These are phyloP conservation scores for Toxonevra muliebris DNA, from an alignment of 2,888 invertebrate species.

Conservation along the genomic window DNA sequence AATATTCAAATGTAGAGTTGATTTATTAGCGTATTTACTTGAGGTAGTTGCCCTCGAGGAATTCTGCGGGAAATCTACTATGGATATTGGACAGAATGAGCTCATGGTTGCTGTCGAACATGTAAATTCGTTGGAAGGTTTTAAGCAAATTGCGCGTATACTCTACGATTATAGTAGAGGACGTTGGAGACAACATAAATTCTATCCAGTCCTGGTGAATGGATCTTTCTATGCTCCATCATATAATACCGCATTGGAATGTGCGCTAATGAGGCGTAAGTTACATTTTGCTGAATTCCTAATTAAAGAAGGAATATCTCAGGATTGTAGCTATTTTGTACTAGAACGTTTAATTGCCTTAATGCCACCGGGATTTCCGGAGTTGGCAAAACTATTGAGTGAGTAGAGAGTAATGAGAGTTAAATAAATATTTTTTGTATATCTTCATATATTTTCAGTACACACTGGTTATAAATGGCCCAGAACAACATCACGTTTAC, in stretches of 20 bases:
- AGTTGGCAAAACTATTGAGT: constrained; percentile 57
- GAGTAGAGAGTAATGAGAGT: constrained; percentile 32
- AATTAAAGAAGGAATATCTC: constrained; percentile 59
- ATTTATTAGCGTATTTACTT: constrained; percentile 70
- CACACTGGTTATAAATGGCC: constrained; percentile 57
- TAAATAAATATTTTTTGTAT: neutral
- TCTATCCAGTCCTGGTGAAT: constrained; percentile 1
- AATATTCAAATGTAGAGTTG: constrained; percentile 72
- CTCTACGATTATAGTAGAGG: constrained; percentile 66
- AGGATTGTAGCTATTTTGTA: constrained; percentile 53
- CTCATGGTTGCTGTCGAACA: constrained; percentile 58
- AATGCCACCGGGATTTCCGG: constrained; percentile 43
- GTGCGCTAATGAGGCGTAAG: constrained; percentile 66
- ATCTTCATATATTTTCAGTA: constrained; percentile 43
- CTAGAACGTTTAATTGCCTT: constrained; percentile 52
- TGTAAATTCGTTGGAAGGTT: constrained; percentile 47
- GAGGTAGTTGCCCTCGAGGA: constrained; percentile 53
- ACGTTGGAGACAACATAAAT: constrained; percentile 29
- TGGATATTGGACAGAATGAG: constrained; percentile 53
- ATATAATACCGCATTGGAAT: constrained; percentile 75
- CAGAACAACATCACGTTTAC: constrained; percentile 30
- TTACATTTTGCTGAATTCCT: constrained; percentile 58
- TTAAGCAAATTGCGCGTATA: constrained; percentile 52
- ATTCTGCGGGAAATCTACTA: constrained; percentile 32
- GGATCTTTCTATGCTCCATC: constrained; percentile 67